Conservation (phyloP, 2,797 vertebrate genomes). For the Stomatorhinus walkeri region DNA sequence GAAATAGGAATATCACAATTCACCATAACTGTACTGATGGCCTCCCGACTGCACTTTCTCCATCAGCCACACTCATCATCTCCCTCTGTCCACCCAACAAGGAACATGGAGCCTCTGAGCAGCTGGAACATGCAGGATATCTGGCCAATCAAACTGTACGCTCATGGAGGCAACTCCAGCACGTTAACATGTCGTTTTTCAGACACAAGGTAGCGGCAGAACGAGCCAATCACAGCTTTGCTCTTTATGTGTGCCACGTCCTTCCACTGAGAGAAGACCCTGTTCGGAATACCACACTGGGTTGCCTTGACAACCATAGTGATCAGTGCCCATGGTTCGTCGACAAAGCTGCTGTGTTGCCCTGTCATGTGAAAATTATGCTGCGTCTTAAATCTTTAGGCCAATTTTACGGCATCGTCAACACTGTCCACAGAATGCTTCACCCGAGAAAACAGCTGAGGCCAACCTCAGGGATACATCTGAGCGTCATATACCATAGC, state of each 20-base stretch:
- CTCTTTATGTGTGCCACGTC: neutral
- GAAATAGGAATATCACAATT: neutral
- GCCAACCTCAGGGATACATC: neutral
- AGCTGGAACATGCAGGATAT: neutral
- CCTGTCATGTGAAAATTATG: neutral
- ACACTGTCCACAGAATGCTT: neutral
- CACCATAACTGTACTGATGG: neutral
- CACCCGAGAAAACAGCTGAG: neutral
- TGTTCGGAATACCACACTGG: neutral
- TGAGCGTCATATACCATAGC: neutral
- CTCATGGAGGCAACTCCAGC: neutral
- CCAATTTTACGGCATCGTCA: neutral
- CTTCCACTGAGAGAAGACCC: neutral
- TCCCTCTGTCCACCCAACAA: neutral
- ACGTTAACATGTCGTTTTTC: neutral
- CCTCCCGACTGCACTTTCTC: neutral
- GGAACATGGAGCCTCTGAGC: neutral
- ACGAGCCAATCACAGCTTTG: neutral
- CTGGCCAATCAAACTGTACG: neutral
- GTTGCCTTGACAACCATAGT: constrained; percentile 13
- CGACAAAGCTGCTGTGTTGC: neutral
- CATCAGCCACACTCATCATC: neutral
- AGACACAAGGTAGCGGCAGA: neutral
- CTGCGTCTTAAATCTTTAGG: neutral
- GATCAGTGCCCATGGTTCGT: neutral